Percentiles rank a stretch among this genome's conserved stretches.
Evolutionary conservation across 2,113 vertebrate species (phyloP).

Genomic region (Puntigrus tetrazona): DNA sequence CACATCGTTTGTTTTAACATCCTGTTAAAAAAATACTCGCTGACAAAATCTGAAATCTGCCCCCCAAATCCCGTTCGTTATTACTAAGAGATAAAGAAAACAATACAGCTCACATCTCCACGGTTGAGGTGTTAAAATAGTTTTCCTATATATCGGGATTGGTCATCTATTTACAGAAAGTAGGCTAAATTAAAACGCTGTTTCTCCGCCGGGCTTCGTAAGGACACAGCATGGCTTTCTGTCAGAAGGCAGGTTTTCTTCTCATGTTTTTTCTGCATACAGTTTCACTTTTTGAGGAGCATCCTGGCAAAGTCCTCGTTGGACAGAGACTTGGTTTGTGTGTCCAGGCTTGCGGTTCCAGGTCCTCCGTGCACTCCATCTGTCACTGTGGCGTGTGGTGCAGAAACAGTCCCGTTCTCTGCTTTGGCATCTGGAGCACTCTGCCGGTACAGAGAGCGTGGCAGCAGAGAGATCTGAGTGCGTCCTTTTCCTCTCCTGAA

Average conservation of each 20-base stretch:
- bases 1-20: slow-evolving; percentile 61
- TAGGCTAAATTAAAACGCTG: slow-evolving; percentile 26
- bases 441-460: slow-evolving; percentile 86
- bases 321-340: slow-evolving; percentile 82
- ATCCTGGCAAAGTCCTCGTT: slow-evolving; percentile 96
- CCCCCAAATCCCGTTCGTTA: slow-evolving; percentile 48
- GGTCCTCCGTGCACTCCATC: slow-evolving; percentile 28
- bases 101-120: slow-evolving; percentile 20
- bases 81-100: slow-evolving; percentile 56
- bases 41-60: slow-evolving; percentile 29
- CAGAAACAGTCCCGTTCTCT: slow-evolving; percentile 82
- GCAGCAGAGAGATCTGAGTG: slow-evolving; percentile 90
- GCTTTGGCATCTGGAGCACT: slow-evolving; percentile 68
- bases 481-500: slow-evolving; percentile 89
- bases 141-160: slow-evolving; percentile 45
- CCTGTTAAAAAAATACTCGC: slow-evolving; percentile 62
- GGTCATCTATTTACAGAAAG: slow-evolving; percentile 57
- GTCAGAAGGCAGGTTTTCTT: slow-evolving; percentile 72
- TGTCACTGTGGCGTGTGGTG: slow-evolving; percentile 43
- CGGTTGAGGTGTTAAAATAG: slow-evolving; percentile 34
- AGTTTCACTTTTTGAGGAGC: slow-evolving; percentile 88
- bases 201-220: slow-evolving; percentile 63
- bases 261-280: slow-evolving; percentile 39
- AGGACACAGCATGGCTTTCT: slow-evolving; percentile 83
- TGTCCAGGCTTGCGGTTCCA: slow-evolving; percentile 9